Evolutionary conservation across 2,888 invertebrate genomes (phyloP).

Genomic region (Galeopsomyia nigrocyanea): DNA sequence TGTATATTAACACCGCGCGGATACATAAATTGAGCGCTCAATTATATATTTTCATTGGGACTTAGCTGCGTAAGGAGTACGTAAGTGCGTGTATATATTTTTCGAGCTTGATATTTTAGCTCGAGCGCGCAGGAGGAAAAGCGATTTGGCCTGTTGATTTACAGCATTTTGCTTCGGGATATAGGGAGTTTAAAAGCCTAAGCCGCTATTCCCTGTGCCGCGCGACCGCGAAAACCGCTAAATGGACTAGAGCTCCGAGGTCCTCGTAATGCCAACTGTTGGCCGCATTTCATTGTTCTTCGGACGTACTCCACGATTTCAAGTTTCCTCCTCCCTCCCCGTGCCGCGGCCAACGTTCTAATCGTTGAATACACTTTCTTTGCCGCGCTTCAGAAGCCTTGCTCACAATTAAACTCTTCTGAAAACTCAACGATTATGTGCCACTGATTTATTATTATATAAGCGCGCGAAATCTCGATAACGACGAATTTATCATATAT

Average conservation of each 20-base stretch:
- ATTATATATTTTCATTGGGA: no score
- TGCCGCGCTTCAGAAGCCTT: slow-evolving; percentile 5
- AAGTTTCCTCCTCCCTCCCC: slow-evolving; percentile 36
- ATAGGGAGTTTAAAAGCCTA: slow-evolving; percentile 43
- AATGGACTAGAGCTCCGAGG: slow-evolving; percentile 41
- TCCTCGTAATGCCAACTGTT: slow-evolving; percentile 39
- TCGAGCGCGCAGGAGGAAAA: slow-evolving; percentile 5
- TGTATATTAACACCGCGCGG: no score
- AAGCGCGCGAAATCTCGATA: no score
- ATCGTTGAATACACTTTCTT: slow-evolving; percentile 44
- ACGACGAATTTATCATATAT: no score
- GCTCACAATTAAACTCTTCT: no score
- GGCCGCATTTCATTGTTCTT: slow-evolving; percentile 42
- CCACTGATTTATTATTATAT: no score
- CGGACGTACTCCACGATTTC: slow-evolving; percentile 39
- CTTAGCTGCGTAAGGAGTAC: no score
- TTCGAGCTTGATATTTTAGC: no score
- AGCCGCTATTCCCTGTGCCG: slow-evolving; percentile 37
- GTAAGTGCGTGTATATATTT: no score
- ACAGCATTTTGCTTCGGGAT: slow-evolving; percentile 36
- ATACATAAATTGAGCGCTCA: no score
- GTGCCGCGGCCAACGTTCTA: slow-evolving; percentile 26
- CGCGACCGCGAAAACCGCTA: slow-evolving; percentile 44
- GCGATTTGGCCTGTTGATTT: slow-evolving; percentile 42
- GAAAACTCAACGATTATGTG: no score